Conservation (phyloP, 1,140 invertebrate genomes). For the Drosophila nikananu region DNA sequence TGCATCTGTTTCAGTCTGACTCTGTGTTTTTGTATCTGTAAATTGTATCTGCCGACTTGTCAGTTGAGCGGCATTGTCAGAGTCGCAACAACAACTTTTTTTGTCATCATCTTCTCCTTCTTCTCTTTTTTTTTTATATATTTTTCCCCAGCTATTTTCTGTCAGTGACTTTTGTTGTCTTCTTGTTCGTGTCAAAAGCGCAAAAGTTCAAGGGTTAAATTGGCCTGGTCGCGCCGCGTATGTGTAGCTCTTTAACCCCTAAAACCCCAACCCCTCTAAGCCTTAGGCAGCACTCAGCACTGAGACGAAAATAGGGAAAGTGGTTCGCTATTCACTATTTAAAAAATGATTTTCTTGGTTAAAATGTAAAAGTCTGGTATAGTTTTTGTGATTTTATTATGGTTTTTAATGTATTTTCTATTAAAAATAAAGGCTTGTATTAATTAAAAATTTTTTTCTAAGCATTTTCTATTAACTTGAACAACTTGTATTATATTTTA, state of each 20-base stretch:
- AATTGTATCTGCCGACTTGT: conserved; percentile 50
- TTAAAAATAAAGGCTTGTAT: background rate
- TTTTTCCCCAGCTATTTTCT: conserved; percentile 9
- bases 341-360: background rate
- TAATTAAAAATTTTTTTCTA: background rate
- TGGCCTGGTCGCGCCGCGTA: conserved; percentile 18
- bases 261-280: background rate
- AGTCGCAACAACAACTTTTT: conserved; percentile 74
- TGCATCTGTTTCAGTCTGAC: background rate
- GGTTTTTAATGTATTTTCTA: background rate
- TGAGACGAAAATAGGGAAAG: background rate
- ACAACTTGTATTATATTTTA: background rate
- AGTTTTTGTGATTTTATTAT: background rate
- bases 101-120: background rate
- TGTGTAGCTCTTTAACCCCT: conserved; percentile 9
- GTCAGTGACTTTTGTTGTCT: conserved; percentile 47
- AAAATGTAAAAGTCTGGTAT: background rate
- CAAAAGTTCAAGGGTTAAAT: conserved; percentile 80
- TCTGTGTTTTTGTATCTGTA: conserved; percentile 1
- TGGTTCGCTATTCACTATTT: no score
- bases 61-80: conserved; percentile 71
- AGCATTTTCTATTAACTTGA: background rate
- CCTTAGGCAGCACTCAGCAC: background rate
- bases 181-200: conserved; percentile 65
- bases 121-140: background rate